phyloP scores from a whole-genome alignment of 2,113 vertebrate species.

The Clarias macrocephalus region DNA sequence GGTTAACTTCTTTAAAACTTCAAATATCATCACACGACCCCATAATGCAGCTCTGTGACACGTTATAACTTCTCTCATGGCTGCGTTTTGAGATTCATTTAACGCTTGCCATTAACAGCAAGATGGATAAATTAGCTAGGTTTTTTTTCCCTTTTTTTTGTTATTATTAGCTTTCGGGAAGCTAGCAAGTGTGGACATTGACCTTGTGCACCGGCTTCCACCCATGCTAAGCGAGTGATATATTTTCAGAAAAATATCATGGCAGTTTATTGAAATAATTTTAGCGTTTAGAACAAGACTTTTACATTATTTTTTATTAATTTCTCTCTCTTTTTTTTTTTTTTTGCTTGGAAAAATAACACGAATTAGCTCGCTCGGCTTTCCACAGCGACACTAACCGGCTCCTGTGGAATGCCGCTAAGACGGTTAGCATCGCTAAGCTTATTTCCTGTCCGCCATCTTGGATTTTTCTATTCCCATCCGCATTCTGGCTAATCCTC shows the following conservation, averaged over 20 bases:
- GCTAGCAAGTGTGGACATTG: constrained; percentile 57
- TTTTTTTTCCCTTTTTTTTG: background rate
- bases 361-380: background rate
- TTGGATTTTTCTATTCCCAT: constrained; percentile 30
- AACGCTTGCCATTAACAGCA: background rate
- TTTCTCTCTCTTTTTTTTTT: too few species aligned
- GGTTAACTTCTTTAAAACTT: constrained; percentile 28
- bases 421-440: constrained; percentile 39
- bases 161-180: constrained; percentile 32
- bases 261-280: background rate
- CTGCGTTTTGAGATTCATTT: too few species aligned
- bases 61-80: background rate
- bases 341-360: background rate
- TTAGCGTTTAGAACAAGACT: background rate
- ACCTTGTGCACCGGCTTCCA: constrained; percentile 62
- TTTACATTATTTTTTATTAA: background rate
- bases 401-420: constrained; percentile 60
- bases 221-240: constrained; percentile 31
- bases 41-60: too few species aligned
- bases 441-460: constrained; percentile 63
- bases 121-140: background rate
- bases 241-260: background rate
- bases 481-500: background rate
- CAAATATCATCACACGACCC: background rate
- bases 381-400: constrained; percentile 59